Evolutionary conservation across 2,797 vertebrate genomes (phyloP).

Genomic region (Anolis apletophallus): DNA sequence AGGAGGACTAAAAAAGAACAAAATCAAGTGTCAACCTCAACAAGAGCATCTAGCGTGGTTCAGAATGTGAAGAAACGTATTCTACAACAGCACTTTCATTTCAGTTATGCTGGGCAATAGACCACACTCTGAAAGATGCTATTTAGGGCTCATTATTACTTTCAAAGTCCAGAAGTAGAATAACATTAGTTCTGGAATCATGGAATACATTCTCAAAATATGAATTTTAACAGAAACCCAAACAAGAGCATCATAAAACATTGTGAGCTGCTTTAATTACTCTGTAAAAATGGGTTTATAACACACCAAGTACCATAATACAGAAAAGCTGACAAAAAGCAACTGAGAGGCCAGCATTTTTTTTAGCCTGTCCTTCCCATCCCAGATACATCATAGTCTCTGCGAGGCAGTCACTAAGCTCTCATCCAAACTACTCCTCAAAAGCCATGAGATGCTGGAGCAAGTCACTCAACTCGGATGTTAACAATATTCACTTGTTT

Average conservation of each 20-base stretch:
- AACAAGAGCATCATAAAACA: neutral
- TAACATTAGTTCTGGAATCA: neutral
- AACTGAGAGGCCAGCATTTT: neutral
- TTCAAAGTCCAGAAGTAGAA: neutral
- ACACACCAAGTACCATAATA: neutral
- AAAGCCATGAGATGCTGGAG: neutral
- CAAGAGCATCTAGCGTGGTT: neutral
- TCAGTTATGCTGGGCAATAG: neutral
- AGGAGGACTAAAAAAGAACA: neutral
- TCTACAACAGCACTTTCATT: neutral
- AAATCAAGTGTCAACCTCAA: no score
- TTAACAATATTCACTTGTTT: neutral
- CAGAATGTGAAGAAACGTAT: neutral
- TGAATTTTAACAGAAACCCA: neutral
- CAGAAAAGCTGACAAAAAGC: neutral
- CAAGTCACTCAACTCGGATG: neutral
- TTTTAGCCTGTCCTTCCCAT: neutral
- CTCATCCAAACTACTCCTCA: slow-evolving; percentile 24
- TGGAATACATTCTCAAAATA: neutral
- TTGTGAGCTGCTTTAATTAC: neutral
- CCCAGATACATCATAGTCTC: neutral
- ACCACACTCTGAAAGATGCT: neutral
- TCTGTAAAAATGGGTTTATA: neutral
- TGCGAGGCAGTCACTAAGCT: neutral
- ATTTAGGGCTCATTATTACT: neutral